Base-by-base conservation (phyloP, 2,888 invertebrate species). In the Lithosia quadra region DNA sequence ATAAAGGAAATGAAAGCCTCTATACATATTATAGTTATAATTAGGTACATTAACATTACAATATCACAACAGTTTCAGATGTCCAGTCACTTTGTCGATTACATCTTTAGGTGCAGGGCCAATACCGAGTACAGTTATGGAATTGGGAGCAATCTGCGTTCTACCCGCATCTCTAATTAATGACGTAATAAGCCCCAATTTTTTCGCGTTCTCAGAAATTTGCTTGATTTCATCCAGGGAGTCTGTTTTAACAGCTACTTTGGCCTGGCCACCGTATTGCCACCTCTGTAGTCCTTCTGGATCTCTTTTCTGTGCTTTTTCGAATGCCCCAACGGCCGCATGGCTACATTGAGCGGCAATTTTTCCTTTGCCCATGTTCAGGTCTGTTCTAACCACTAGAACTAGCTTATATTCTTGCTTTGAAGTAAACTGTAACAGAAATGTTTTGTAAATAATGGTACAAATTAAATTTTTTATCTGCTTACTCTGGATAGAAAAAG, bases 351-450 rank as follows among this genome's bases (percentile, higher is more conserved):
- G 99, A 0, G 99, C 98, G 5, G 98, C 99, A 56, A 98, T 97
- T 95, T 99, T 99, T 1, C 99, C 98, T 94, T 99, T 99, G 18
- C 98, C 97, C 99, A 99, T 99, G 90, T 98, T 98, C 5, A 99
- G 93, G 84, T 99, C 99, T 86, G 97, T 98, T 82, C 99, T 95
- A 8, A 99, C 97, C 3, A 98, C 97, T 76, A 99, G 91, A 9
- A 99, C 97, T 92, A 99, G 95, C 92, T 99, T 98, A 83, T 96
- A 97, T 85, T 97, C 96, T 53, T 95, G 94, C 62, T 93, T 89
- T 68, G 93, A 89, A 36, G 85, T 72, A 68, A 90, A 90, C 94
- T 95, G 91, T 15, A 92, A 93, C 68, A 74, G 65, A 71, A 49
- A 28, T 28, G 58, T 61, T 2, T 49, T 9, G 1, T n/a, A 2